Base-by-base conservation (phyloP, 1,140 invertebrate genomes). In the Drosophila asahinai region DNA sequence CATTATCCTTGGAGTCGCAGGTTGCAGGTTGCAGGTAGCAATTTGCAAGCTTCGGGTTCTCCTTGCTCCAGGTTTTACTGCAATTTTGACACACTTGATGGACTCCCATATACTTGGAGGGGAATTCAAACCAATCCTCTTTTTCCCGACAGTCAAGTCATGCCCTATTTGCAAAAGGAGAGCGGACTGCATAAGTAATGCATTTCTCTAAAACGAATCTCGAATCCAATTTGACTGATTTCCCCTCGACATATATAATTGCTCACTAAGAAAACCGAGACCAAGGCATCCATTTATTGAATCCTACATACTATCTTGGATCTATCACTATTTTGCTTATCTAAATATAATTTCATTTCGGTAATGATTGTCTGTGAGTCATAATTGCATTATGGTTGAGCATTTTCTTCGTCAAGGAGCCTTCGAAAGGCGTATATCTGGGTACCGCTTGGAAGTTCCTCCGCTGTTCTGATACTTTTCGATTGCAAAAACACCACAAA, bases 11-110 rank as follows among this genome's bases (percentile, higher is more conserved):
- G 68, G 25, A 67, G 66, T 58, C 60, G 65, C 75, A 71, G 63
- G 59, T 81, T 76, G 59, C 64, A 36, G 38, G 27, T 47, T 63
- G 66, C 76, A 43, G 47, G 45, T 58, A 38, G 63, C 68, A 36
- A 57, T 36, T 40, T 73, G 54, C 54, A 25, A 51, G 42, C 36
- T 73, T 36, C 54, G 47, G 57, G 48, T 70, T 72, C 67, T 83
- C 63, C 67, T 49, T 43, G 57, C 60, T 66, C 63, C 78, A 72
- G 74, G 81, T 72, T 81, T 87, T 84, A 80, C 74, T 76, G 81
- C 81, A 84, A 84, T 89, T 89, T 81, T 80, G 84, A 90, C 84
- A 90, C 80, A 87, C 75, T 83, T 80, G 86, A 90, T 82, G 79
- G 75, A 79, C 75, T 84, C 68, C 68, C 68, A 67, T 74, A 66